Evolutionary conservation across 2,888 invertebrate genomes (phyloP), one percentile per base, ranked within the genome.

Genomic region (Doris montereyensis): DNA sequence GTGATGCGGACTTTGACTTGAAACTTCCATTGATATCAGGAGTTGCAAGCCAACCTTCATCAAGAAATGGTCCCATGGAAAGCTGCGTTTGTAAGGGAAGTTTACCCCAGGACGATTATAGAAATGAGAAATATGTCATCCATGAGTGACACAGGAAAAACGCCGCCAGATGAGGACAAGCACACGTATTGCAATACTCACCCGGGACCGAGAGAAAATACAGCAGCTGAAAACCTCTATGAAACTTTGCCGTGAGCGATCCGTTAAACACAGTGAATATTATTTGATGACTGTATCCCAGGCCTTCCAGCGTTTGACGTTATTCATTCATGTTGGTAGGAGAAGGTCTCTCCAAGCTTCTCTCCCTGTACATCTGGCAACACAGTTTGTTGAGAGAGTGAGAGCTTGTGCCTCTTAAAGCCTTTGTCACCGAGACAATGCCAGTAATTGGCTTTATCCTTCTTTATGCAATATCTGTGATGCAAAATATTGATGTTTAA

Each of bases 151-250:
- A 41, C 26, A 30, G 26, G 8, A 58, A 17, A 8, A 3, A 57
- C 28, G 17, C 28, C 24, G 24, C 28, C 24, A 17, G 70, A 70
- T 13, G 74, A 78, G 35, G 78, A 67, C 4, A 71, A 72, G n/a
- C 79, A 79, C 57, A 76, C 76, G 1, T 79, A 79, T 76, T 76
- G 76, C 57, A 79, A 79, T 32, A 76, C 71, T 34, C 76, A 76
- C 30, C 58, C 32, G n/a, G 70, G 68, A 30, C 30, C n/a, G 28
- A 62, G 35, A 3, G 60, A 41, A 41, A 17, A 17, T 41, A 41
- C 52, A 10, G 52, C 52, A 10, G 52, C 13, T 34, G 79, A 79
- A 24, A 79, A 79, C 32, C 52, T 57, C 26, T 79, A 79, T 32
- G 79, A 79, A 32, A 70, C 58, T n/a, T 65, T 79, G 52, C 79